phyloP scores from a whole-genome alignment of 2,888 invertebrate species.

The Ryuthela nishihirai region DNA sequence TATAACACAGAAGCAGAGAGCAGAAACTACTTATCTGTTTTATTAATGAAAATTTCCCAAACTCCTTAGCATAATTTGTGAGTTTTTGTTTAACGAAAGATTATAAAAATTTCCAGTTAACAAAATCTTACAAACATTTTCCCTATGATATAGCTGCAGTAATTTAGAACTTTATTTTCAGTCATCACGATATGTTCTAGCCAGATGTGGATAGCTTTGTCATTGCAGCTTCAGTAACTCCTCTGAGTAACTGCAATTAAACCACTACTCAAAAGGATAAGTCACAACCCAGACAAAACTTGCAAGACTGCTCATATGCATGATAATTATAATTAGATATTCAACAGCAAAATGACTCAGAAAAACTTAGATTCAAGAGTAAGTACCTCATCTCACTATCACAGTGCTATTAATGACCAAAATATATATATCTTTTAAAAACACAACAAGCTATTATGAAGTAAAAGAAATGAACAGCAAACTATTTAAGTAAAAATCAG shows the following conservation, averaged over 20 bases:
- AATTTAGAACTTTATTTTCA: constrained; percentile 36
- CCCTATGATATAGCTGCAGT: constrained; percentile 34
- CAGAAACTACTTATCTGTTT: constrained; percentile 38
- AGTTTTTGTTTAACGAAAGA: constrained; percentile 38
- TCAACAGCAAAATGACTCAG: constrained; percentile 24
- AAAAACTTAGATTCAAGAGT: constrained; percentile 32
- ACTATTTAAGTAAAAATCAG: constrained; percentile 35
- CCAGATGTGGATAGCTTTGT: constrained; percentile 30
- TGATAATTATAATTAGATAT: constrained; percentile 21
- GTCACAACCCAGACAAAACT: constrained; percentile 29
- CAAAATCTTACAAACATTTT: constrained; percentile 32
- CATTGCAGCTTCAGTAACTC: constrained; percentile 23
- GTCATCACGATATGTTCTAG: constrained; percentile 38
- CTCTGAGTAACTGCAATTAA: constrained; percentile 8
- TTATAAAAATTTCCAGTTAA: constrained; percentile 38
- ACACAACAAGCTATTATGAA: constrained; percentile 35
- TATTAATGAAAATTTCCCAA: constrained; percentile 40
- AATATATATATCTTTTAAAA: constrained; percentile 40
- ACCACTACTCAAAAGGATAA: constrained; percentile 9
- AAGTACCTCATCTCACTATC: constrained; percentile 39
- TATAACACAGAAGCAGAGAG: no score
- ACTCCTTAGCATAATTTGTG: constrained; percentile 38
- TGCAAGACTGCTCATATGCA: constrained; percentile 37
- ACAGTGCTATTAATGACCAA: constrained; percentile 39
- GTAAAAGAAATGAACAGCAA: constrained; percentile 36